Base-by-base conservation (phyloP, 2,888 invertebrate species). In the Acanthopleura granulata region DNA sequence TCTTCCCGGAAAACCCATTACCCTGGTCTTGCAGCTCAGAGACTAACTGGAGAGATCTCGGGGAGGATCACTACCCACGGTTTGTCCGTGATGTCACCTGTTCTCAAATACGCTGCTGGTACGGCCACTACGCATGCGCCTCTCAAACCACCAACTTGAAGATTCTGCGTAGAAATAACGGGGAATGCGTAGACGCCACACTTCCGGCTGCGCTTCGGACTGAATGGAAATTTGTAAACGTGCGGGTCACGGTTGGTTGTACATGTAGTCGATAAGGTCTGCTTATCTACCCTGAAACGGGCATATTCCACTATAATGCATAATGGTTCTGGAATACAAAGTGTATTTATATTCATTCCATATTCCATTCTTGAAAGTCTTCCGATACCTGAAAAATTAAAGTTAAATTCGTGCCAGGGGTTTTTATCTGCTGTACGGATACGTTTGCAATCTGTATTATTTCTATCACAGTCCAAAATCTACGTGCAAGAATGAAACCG, bases 41-140 rank as follows among this genome's bases (percentile, higher is more conserved):
- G 61, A 72, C 74, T 18, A 49, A 40, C 18, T 77, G 77, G 77
- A 71, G 72, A 16, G 77, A 77, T 66, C 49, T 77, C 15, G 77
- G 77, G 25, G 75, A 75, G 22, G 49, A 61, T 22, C 61, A 75
- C 62, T 72, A 74, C 66, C 75, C 77, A 29, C 72, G 77, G 4
- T 74, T 74, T 62, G 22, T 77, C 16, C 69, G 70, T 25, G 77
- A 77, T 62, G 74, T 50, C 14, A 25, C 51, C 40, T 77, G 77
- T 72, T 30, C 72, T 22, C 73, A 75, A 29, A n/a, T 57, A 12
- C 73, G 73, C 16, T 77, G 77, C 51, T 77, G 77, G 77, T 77
- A 75, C 50, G 77, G 77, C 9, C 75, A 77, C 66, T 77, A 77
- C 57, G 27, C 62, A 3, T 77, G 77, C 62, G 49, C 49, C 0